Conservation (phyloP, 2,888 invertebrate genomes). For the Diachrysia chrysitis region DNA sequence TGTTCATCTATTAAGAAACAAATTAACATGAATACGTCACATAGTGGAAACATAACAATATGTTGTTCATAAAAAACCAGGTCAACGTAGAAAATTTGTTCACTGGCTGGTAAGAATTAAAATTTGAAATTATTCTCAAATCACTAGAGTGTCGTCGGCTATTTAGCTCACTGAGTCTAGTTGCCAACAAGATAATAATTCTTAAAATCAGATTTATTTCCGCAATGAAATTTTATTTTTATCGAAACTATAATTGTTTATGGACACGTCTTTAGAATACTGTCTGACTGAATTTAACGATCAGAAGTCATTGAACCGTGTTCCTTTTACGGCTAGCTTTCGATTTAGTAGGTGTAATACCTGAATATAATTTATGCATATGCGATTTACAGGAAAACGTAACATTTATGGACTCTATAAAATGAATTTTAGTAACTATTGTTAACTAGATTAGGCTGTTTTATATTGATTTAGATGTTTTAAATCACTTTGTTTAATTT, state of each 20-base stretch:
- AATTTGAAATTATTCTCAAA: conserved; percentile 33
- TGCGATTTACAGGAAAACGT: conserved; percentile 29
- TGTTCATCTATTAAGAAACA: background rate
- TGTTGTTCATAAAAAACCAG: background rate
- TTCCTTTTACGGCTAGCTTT: conserved; percentile 62
- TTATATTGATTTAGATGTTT: conserved; percentile 16
- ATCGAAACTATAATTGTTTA: conserved; percentile 23
- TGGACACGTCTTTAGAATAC: conserved; percentile 46
- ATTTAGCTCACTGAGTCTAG: conserved; percentile 22
- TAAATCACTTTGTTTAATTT: background rate
- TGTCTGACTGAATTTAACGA: conserved; percentile 52
- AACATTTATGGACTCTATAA: conserved; percentile 24
- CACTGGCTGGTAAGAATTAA: conserved; percentile 14
- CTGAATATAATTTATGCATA: conserved; percentile 41
- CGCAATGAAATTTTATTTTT: conserved; percentile 10
- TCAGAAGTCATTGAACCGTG: conserved; percentile 64
- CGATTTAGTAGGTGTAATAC: conserved; percentile 41
- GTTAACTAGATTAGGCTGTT: background rate
- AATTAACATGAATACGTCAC: conserved; percentile 5
- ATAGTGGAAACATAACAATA: background rate
- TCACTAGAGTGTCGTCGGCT: conserved; percentile 37
- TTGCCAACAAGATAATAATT: conserved; percentile 28
- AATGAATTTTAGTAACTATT: background rate
- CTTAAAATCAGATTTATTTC: conserved; percentile 21
- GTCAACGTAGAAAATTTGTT: background rate